Evolutionary conservation across 2,888 invertebrate species (phyloP).

Genomic region (Calliphora vomitoria): DNA sequence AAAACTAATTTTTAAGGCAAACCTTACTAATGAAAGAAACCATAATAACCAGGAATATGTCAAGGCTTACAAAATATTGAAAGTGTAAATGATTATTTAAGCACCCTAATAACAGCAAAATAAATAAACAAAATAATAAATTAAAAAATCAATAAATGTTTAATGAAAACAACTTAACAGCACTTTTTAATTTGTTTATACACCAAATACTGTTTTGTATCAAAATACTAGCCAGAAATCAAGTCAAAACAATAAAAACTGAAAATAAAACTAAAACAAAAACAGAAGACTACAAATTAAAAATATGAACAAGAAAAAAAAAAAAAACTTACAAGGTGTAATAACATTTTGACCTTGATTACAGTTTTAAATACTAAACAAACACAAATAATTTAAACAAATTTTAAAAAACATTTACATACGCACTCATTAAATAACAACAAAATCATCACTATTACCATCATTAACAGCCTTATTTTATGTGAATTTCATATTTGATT

Average conservation of each 20-base stretch:
- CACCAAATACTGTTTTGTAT: not conserved
- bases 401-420: not conserved
- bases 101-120: not conserved
- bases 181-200: constrained; percentile 21
- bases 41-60: constrained; percentile 20
- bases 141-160: constrained; percentile 23
- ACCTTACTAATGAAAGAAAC: not conserved
- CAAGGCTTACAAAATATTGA: constrained; percentile 41
- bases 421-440: not conserved
- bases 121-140: constrained; percentile 3
- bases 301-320: not conserved
- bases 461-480: not conserved
- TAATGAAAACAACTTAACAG: not conserved
- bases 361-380: constrained; percentile 7
- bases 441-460: not conserved
- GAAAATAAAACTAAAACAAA: constrained; percentile 5
- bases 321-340: constrained; percentile 35
- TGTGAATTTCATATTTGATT: not conserved
- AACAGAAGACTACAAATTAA: constrained; percentile 1
- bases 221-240: constrained; percentile 1
- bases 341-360: constrained; percentile 42
- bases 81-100: not conserved
- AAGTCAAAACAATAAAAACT: constrained; percentile 19
- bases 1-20: too few relatives aligned
- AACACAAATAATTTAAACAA: constrained; percentile 1